These are phyloP conservation scores for Hirtodrosophila cameraria DNA, from an alignment of 2,888 invertebrate genomes.

Conservation along the genomic window DNA sequence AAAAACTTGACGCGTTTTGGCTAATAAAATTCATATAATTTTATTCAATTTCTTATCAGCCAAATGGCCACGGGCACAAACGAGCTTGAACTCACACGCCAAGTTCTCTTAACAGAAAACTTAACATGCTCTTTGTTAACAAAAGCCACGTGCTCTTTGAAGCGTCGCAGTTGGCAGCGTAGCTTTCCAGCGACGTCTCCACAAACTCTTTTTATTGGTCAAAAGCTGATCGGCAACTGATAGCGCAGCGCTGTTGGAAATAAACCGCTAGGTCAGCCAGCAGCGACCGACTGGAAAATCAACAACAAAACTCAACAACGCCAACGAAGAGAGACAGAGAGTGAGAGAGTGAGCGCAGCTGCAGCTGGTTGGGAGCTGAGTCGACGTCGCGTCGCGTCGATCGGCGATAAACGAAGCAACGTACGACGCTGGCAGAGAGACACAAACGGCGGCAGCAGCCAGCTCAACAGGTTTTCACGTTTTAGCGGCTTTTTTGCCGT, in stretches of 20 bases:
- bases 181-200: slow-evolving; percentile 61
- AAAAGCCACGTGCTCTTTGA: slow-evolving; percentile 7
- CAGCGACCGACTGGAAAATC: slow-evolving; percentile 67
- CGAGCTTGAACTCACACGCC: slow-evolving; percentile 5
- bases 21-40: slow-evolving; percentile 71
- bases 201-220: slow-evolving; percentile 80
- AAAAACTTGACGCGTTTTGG: slow-evolving; percentile 33
- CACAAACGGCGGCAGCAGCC: slow-evolving; percentile 36
- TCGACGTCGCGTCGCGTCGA: slow-evolving; percentile 7
- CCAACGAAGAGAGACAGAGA: slow-evolving; percentile 11
- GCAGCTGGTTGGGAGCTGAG: slow-evolving; percentile 4
- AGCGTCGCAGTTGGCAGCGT: slow-evolving; percentile 36
- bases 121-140: slow-evolving; percentile 28
- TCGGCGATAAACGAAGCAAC: slow-evolving; percentile 72
- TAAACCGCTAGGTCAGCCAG: slow-evolving; percentile 76
- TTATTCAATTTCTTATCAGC: slow-evolving; percentile 75
- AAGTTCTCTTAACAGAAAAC: slow-evolving; percentile 48
- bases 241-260: slow-evolving; percentile 78
- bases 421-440: slow-evolving; percentile 75
- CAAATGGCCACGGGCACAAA: slow-evolving; percentile 51
- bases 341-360: slow-evolving; percentile 8
- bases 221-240: slow-evolving; percentile 77
- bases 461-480: slow-evolving; percentile 72
- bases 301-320: slow-evolving; percentile 68
- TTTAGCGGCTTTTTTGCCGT: slow-evolving; percentile 76